Evolutionary conservation across 92 coral and sea anemone species (phyloP), one percentile per base, ranked within the genome.

Genomic region (Parazoanthus darwini): DNA sequence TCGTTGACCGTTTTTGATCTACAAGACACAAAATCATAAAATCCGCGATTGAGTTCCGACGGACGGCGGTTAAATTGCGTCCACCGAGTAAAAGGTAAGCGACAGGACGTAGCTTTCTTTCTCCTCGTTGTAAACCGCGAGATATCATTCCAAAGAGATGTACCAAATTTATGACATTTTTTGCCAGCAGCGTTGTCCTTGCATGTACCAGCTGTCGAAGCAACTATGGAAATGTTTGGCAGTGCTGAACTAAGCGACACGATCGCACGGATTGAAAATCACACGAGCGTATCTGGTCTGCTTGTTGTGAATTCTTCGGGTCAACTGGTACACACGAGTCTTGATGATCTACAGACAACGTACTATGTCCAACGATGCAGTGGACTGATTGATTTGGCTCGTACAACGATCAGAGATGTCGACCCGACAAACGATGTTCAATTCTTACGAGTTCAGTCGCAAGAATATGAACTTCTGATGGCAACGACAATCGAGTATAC

Each of bases 341-440:
- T 95, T 23, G 94, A 93, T 76, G 78, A 90, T 2, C 85, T 86
- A 33, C 90, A 91, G 85, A 92, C 96, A 1, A 78, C 90, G 11
- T 82, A 92, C 75, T 94, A 93, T 79, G 86, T 92, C 29, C 93
- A 90, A 72, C 89, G 91, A 72, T 93, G 94, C 86, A 73, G 86
- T 25, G 58, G 89, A 42, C 82, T 95, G 39, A 85, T 89, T 35
- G 90, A 85, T 37, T 89, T 92, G 44, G 94, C 98, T 66, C 91
- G 94, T 18, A 74, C 90, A 71, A 88, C 95, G 20, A 86, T 91
- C 63, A 79, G 92, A 51, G 93, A 95, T 35, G 77, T 88, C 71
- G 96, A 95, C 85, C 98, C 96, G 51, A 93, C 91, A 5, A 91
- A 95, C 86, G 96, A 95, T 59, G 85, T 95, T 4, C 90, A 90